A percentile compares a stretch with the other conserved stretches of the same genome.
Evolutionary conservation across 2,888 invertebrate genomes (phyloP).

Genomic region (Eutolmus rufibarbis): DNA sequence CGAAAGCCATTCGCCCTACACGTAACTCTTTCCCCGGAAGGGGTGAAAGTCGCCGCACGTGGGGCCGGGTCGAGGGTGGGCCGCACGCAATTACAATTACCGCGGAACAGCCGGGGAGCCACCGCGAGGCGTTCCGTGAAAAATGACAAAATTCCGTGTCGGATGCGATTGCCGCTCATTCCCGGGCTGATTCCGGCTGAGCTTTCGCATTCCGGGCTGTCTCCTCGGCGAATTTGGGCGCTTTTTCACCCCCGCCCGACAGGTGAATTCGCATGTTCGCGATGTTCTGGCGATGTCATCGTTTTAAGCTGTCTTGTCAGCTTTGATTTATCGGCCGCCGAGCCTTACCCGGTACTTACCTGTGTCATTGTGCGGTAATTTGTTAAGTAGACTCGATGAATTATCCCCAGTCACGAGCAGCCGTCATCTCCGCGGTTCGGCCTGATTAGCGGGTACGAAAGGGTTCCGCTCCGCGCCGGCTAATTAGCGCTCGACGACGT

Average conservation of each 20-base stretch:
- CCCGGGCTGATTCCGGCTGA: background rate
- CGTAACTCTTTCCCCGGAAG: slow-evolving; percentile 18
- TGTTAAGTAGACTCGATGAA: slow-evolving; percentile 31
- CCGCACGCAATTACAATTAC: slow-evolving; percentile 35
- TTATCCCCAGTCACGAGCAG: slow-evolving; percentile 21
- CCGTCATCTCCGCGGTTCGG: background rate
- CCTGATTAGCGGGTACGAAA: background rate
- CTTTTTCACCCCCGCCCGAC: slow-evolving; percentile 8
- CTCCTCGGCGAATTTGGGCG: background rate
- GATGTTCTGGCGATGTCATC: slow-evolving; percentile 31
- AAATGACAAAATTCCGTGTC: slow-evolving; percentile 37
- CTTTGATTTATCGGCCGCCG: slow-evolving; percentile 21
- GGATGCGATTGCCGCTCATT: slow-evolving; percentile 16
- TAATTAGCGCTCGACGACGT: background rate
- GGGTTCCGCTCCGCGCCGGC: background rate
- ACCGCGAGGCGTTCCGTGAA: slow-evolving; percentile 2
- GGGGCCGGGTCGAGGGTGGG: background rate
- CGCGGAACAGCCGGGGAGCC: background rate
- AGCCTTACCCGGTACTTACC: slow-evolving; percentile 18
- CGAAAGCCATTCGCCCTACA: slow-evolving; percentile 17
- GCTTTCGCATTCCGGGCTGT: slow-evolving; percentile 14
- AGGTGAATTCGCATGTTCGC: slow-evolving; percentile 26
- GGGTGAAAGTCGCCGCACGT: background rate
- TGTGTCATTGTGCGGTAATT: slow-evolving; percentile 32
- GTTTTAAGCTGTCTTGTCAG: slow-evolving; percentile 39